Base-by-base conservation (phyloP, 2,797 vertebrate species). In the Enteromius unitaeniatus region DNA sequence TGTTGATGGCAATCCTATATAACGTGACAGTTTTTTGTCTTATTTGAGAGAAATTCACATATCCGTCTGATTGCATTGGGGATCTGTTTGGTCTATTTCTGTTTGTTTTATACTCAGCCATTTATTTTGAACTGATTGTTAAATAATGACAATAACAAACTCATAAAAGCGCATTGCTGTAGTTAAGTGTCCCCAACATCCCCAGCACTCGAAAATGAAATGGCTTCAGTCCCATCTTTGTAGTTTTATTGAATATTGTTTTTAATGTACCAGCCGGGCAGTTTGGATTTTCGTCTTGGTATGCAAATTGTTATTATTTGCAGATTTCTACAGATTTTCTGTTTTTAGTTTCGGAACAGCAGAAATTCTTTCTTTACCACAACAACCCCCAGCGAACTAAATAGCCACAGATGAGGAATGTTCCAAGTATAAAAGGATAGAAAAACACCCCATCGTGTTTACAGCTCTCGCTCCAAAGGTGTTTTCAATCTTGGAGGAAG, bases 371-470 rank as follows among this genome's bases (percentile, higher is more conserved):
- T 91, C 93, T 93, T 64, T 92, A 93, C 93, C 92, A 90, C 90
- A 93, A 92, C 93, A 93, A 94, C 92, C 95, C 94, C 94, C 95
- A 95, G 94, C 94, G 82, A 93, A 94, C 94, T 94, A 94, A 95
- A 95, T 92, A 92, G 90, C 92, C 90, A 92, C 94, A 95, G 93
- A 94, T 95, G 94, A 95, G 93, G 94, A 94, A 94, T 95, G 94
- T 92, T 93, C 90, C 88, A 84, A 92, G 89, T 82, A 92, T 80
- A 69, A 83, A 60, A n/a, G 64, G 26, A 77, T 67, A 76, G 78
- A 87, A 80, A 82, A 72, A 80, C 75, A 69, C 85, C 78, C 77
- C 92, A 92, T 93, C 92, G 90, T 92, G 89, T 95, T 95, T 94
- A 95, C 92, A 94, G 90, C 93, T 92, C 91, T 90, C 19, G 80